Percentiles rank a stretch among this genome's conserved stretches.
Conservation (phyloP, 2,797 vertebrate genomes). For the Sarcoramphus papa region DNA sequence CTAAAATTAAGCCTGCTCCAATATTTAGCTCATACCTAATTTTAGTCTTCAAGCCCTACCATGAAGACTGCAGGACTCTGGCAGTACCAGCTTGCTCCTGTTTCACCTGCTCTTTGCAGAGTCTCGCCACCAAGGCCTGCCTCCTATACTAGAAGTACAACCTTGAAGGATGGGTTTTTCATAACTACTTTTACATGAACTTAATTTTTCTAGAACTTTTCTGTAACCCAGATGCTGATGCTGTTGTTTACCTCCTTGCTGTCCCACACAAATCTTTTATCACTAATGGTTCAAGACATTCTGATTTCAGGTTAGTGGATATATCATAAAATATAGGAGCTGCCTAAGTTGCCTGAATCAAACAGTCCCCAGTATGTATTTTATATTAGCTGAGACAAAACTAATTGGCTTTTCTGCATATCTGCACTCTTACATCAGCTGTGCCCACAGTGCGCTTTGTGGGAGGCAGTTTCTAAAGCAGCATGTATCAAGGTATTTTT, state of each 20-base stretch:
- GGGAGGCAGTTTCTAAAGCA: neutral
- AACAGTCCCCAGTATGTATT: neutral
- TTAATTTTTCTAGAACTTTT: neutral
- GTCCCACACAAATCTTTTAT: neutral
- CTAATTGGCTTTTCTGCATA: neutral
- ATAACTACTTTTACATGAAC: neutral
- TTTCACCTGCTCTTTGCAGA: neutral
- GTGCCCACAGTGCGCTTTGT: neutral
- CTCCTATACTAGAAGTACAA: neutral
- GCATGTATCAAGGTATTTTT: neutral
- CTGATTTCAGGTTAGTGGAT: neutral
- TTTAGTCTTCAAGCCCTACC: neutral
- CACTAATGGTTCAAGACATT: neutral
- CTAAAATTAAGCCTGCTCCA: neutral
- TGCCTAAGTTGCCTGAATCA: neutral
- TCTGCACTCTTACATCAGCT: neutral
- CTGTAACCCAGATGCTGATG: neutral
- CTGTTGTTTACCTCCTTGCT: neutral
- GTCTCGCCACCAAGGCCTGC: neutral
- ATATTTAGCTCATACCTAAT: neutral
- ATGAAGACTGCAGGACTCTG: neutral
- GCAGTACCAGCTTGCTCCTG: neutral
- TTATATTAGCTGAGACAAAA: slow-evolving; percentile 27
- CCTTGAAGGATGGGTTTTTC: neutral
- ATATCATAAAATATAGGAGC: neutral